Percentiles rank a stretch among this genome's conserved stretches.
phyloP scores from a whole-genome alignment of 2,797 vertebrate genomes.

The Petrocephalus sullivani region DNA sequence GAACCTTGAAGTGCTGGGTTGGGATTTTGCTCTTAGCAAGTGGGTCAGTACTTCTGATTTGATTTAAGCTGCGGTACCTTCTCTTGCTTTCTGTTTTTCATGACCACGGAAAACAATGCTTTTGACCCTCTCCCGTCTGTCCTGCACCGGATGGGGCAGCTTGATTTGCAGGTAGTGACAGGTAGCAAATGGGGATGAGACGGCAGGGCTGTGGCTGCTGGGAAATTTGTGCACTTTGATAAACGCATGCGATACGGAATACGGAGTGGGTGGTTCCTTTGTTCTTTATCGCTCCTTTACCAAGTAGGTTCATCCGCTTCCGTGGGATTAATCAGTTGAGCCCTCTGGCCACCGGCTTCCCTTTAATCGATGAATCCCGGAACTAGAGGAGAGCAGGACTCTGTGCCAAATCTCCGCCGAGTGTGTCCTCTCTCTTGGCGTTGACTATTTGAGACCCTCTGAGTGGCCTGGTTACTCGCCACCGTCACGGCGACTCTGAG shows the following conservation, averaged over 20 bases:
- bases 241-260: constrained; percentile 42
- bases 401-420: constrained; percentile 4
- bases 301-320: constrained; percentile 20
- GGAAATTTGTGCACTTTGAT: constrained; percentile 29
- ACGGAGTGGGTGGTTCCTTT: constrained; percentile 31
- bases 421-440: background rate
- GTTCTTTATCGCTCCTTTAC: constrained; percentile 25
- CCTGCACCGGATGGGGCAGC: constrained; percentile 25
- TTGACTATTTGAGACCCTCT: background rate
- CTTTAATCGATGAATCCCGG: background rate
- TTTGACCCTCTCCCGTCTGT: constrained; percentile 36
- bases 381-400: background rate
- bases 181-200: background rate
- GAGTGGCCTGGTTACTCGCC: background rate
- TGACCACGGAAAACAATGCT: constrained; percentile 24
- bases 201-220: constrained; percentile 14
- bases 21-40: constrained; percentile 33
- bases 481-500: background rate
- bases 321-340: background rate
- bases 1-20: constrained; percentile 30
- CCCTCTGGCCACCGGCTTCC: background rate
- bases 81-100: background rate
- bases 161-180: constrained; percentile 29
- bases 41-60: constrained; percentile 28
- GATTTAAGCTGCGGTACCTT: constrained; percentile 32